Percentiles rank a stretch among this genome's conserved stretches.
phyloP scores from a whole-genome alignment of 2,888 invertebrate genomes.

The Amaurobius ferox region DNA sequence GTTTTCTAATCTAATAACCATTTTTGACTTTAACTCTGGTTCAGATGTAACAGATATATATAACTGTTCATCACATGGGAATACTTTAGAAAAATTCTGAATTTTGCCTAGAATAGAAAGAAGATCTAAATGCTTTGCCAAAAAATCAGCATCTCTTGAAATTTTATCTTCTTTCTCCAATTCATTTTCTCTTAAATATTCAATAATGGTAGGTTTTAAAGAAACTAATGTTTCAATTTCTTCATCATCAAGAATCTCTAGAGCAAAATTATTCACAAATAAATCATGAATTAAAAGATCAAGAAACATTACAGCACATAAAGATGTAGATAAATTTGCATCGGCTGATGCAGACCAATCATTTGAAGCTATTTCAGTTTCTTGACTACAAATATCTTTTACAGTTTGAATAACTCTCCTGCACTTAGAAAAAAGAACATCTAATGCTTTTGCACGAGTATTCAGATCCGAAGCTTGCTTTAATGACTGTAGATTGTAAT shows the following conservation, averaged over 20 bases:
- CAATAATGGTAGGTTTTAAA: not conserved
- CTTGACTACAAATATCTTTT: not conserved
- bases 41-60: not conserved
- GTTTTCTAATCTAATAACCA: conserved; percentile 31
- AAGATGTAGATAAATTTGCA: not conserved
- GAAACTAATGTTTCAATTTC: conserved; percentile 31
- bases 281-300: conserved; percentile 39
- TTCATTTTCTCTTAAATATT: conserved; percentile 16
- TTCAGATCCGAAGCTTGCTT: conserved; percentile 29
- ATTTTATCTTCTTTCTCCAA: not conserved
- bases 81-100: conserved; percentile 24
- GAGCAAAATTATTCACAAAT: conserved; percentile 34
- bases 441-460: conserved; percentile 16
- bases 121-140: conserved; percentile 25
- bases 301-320: conserved; percentile 41
- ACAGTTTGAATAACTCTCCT: conserved; percentile 12
- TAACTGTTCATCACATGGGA: conserved; percentile 26
- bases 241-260: conserved; percentile 14
- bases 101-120: conserved; percentile 29
- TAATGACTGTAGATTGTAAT: conserved; percentile 20
- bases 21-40: conserved; percentile 16
- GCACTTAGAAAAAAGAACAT: conserved; percentile 20
- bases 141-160: conserved; percentile 25
- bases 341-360: not conserved
- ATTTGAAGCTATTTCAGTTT: not conserved